Evolutionary conservation across 2,797 vertebrate species (phyloP), one percentile per base, ranked within the genome.

Genomic region (Lemur catta): DNA sequence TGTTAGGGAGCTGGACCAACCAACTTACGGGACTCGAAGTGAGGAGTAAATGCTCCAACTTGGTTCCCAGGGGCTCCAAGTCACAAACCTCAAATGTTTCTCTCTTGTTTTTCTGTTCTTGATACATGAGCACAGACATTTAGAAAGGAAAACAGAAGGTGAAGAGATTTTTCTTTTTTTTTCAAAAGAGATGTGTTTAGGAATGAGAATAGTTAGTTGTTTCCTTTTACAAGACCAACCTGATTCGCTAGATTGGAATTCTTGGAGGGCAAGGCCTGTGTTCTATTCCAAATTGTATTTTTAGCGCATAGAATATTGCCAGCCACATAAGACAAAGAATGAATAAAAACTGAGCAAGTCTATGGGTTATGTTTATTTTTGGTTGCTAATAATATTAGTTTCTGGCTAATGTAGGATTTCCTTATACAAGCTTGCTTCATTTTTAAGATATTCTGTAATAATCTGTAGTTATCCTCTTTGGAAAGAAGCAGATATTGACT

Each of bases 241-340:
- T 69, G 17, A 28, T 41, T 84, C 43, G 69, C 17, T 67, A 67
- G 35, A 59, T 11, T 57, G 20, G 41, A 38, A 14, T 69, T 93
- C 11, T 91, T 74, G 67, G 52, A 78, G 46, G 48, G 20, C 3
- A 22, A 28, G 6, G 15, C 61, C 74, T 76, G 71, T 96, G 72
- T 95, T 97, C 74, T 79, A 78, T 95, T 75, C 0, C 15, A 3
- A 6, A 63, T 96, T 95, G 15, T 94, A 92, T 88, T 97, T 96
- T 90, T 97, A 97, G 94, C 93, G 28, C 33, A 10, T n/a, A 11
- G 48, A 28, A 12, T 86, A 75, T 35, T 87, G 24, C 50, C n/a
- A 67, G 38, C 38, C 46, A 82, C 33, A n/a, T 55, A 57, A 80
- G 6, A 80, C 18, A 93, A 71, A 78, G 35, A 91, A 59, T 57